Base-by-base conservation (phyloP, 2,797 vertebrate genomes). In the Botia almorhae region DNA sequence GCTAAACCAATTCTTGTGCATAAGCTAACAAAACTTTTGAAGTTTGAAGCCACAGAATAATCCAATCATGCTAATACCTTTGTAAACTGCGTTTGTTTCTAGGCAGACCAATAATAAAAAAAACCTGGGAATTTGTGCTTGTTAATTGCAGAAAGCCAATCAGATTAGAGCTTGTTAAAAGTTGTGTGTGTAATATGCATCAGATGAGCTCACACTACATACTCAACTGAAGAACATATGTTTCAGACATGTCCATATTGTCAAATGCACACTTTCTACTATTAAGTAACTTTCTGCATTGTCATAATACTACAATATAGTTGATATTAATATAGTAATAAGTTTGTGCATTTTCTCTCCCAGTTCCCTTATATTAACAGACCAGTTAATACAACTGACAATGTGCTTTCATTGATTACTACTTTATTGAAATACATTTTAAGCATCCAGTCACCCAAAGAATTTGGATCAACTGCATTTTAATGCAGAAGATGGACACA, bases 391-490 rank as follows among this genome's bases (percentile, higher is more conserved):
- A 21, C 0, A 51, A 51, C 17, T 51, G 50, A 51, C 11, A 50
- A 50, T 13, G 6, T 13, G 48, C 12, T 50, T 50, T 50, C 12
- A 36, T 64, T 64, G 16, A 36, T n/a, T 0, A 36, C 36, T 64
- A 39, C 29, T 64, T n/a, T n/a, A n/a, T 36, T 36, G 17, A 65
- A 65, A 65, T 65, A 3, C 16, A 64, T 64, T 13, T 64, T 17
- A 7, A 63, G 14, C 14, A 29, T 33, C 14, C 14, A 63, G 33
- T 12, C 60, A 33, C 7, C 5, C 29, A n/a, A 36, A 2, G 29
- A 11, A 11, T 39, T 65, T 26, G 69, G 46, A 69, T 43, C 1
- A 19, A 26, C 36, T 68, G 56, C 53, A 14, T 67, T 81, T 67
- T 48, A 7, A 26, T 46, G 72, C 46, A 51, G 46, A 26, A 55